Percentiles rank a stretch among this genome's conserved stretches.
phyloP scores from a whole-genome alignment of 2,888 invertebrate species.

The Erynnis tages region DNA sequence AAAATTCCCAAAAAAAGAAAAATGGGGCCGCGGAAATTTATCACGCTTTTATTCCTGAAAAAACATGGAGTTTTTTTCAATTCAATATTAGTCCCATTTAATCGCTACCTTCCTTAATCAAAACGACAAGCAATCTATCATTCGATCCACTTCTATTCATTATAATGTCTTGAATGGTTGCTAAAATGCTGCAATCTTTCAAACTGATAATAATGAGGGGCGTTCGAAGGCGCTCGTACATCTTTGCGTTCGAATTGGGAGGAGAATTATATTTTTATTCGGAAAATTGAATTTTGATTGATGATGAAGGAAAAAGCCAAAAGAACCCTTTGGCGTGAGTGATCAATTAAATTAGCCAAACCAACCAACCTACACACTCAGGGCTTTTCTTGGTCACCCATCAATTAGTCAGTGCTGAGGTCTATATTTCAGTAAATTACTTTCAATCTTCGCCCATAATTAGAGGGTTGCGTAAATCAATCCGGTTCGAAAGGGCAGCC shows the following conservation, averaged over 20 bases:
- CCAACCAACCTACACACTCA: too few species aligned
- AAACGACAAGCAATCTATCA: constrained; percentile 56
- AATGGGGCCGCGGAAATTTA: neutral
- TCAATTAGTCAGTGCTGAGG: constrained; percentile 25
- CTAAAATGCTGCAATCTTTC: constrained; percentile 55
- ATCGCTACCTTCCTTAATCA: constrained; percentile 44
- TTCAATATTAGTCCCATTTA: constrained; percentile 30
- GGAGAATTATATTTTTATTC: too few species aligned
- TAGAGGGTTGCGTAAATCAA: constrained; percentile 66
- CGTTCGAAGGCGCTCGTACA: constrained; percentile 13
- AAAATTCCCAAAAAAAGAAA: neutral
- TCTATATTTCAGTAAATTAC: constrained; percentile 52
- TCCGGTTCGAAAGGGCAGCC: constrained; percentile 15
- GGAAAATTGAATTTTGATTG: too few species aligned
- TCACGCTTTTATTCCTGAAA: constrained; percentile 1
- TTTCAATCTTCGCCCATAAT: constrained; percentile 61
- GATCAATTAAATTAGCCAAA: too few species aligned
- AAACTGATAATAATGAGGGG: constrained; percentile 43
- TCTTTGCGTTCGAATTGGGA: constrained; percentile 11
- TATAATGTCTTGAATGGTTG: constrained; percentile 45
- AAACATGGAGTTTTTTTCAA: constrained; percentile 16
- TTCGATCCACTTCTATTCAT: constrained; percentile 52
- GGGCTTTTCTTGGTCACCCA: constrained; percentile 1
- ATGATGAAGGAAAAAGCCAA: too few species aligned
- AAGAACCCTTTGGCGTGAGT: too few species aligned